These are phyloP conservation scores for Calypte anna DNA, from an alignment of 2,113 vertebrate genomes.

Conservation along the genomic window DNA sequence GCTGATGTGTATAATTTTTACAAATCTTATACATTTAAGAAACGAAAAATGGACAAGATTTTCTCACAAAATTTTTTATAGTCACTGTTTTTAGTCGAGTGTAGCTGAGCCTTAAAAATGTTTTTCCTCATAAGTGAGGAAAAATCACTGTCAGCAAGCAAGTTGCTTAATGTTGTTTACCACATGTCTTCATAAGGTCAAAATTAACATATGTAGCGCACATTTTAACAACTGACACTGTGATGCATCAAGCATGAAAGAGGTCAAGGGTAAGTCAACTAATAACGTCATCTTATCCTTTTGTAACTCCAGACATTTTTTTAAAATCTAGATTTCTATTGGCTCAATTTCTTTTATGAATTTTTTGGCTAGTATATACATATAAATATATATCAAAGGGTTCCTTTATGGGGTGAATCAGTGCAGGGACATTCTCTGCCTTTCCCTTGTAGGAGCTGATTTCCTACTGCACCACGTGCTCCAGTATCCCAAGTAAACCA, in stretches of 20 bases:
- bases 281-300: neutral
- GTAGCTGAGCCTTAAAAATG: neutral
- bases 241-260: constrained; percentile 47
- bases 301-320: neutral
- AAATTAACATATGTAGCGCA: constrained; percentile 59
- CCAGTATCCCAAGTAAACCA: neutral
- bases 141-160: constrained; percentile 27
- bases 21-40: neutral
- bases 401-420: neutral
- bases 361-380: neutral
- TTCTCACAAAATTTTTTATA: neutral
- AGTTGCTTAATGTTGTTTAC: constrained; percentile 60
- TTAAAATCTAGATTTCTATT: neutral
- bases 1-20: neutral
- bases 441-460: neutral
- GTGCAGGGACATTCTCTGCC: neutral
- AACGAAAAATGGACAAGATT: neutral
- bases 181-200: constrained; percentile 36
- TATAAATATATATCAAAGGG: neutral
- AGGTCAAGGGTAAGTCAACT: constrained; percentile 36
- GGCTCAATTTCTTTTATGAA: neutral
- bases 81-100: neutral
- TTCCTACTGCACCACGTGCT: neutral
- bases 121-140: constrained; percentile 11
- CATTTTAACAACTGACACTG: constrained; percentile 34